Conservation (phyloP, 2,888 invertebrate genomes). For the Pachymerium ferrugineum region DNA sequence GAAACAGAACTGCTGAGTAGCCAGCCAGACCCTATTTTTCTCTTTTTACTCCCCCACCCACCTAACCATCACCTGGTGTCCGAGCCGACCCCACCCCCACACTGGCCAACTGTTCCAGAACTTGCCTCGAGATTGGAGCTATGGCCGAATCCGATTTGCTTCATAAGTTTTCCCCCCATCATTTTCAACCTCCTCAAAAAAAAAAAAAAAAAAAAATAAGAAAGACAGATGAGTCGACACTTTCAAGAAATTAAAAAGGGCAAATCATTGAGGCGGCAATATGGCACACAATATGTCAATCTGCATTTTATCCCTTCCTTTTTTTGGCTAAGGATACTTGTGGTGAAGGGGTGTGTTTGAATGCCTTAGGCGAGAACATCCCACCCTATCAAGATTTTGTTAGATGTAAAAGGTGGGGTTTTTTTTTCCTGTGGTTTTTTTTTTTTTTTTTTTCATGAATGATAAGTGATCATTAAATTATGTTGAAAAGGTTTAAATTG, state of each 20-base stretch:
- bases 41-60: neutral
- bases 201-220: too few species aligned
- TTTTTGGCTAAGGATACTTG: slow-evolving; percentile 10
- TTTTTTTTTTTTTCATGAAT: neutral
- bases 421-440: neutral
- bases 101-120: slow-evolving; percentile 17
- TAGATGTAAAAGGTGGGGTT: neutral
- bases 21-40: slow-evolving; percentile 25
- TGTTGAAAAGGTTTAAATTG: neutral
- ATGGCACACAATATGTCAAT: neutral
- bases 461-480: neutral
- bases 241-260: slow-evolving; percentile 23
- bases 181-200: neutral
- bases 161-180: slow-evolving; percentile 16
- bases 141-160: slow-evolving; percentile 2
- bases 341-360: slow-evolving; percentile 23
- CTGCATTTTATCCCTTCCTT: neutral
- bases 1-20: slow-evolving; percentile 32
- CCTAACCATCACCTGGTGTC: slow-evolving; percentile 31
- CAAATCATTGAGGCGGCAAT: neutral
- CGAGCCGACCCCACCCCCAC: slow-evolving; percentile 14
- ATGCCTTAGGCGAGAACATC: neutral
- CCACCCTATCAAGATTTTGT: slow-evolving; percentile 7
- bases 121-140: slow-evolving; percentile 30
- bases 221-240: slow-evolving; percentile 30